A percentile compares a stretch with the other conserved stretches of the same genome.
phyloP scores from a whole-genome alignment of 2,113 vertebrate genomes.

The Ascaphus truei region DNA sequence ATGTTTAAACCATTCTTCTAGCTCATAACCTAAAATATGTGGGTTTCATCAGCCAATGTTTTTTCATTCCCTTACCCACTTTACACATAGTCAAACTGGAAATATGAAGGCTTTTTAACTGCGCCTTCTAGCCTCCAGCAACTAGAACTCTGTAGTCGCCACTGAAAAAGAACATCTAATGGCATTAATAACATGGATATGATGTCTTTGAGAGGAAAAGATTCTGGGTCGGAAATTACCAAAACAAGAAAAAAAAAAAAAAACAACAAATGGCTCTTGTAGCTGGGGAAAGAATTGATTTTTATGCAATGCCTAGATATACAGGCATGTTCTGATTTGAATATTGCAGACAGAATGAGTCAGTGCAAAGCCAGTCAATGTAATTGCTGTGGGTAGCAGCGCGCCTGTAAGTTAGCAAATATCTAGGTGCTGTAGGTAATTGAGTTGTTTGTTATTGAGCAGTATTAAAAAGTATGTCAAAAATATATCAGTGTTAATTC shows the following conservation, averaged over 20 bases:
- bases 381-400: slow-evolving; percentile 8
- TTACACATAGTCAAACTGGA: neutral
- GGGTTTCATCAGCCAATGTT: neutral
- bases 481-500: slow-evolving; percentile 24
- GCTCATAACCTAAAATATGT: slow-evolving; percentile 2
- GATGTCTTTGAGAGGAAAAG: neutral
- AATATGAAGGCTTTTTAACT: neutral
- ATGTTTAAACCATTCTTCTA: slow-evolving; percentile 7
- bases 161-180: slow-evolving; percentile 12
- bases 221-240: slow-evolving; percentile 13
- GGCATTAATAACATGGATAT: slow-evolving; percentile 22
- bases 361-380: neutral
- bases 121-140: neutral
- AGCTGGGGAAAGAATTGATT: slow-evolving; percentile 18
- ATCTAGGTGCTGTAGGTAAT: neutral
- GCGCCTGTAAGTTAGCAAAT: neutral
- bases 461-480: slow-evolving; percentile 18
- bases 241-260: neutral
- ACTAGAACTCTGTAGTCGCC: neutral
- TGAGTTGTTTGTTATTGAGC: slow-evolving; percentile 18
- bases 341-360: slow-evolving; percentile 4
- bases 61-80: neutral
- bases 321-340: slow-evolving; percentile 13
- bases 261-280: slow-evolving; percentile 14
- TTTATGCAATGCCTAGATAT: slow-evolving; percentile 13